Evolutionary conservation across 2,113 vertebrate genomes (phyloP).

Genomic region (Crotalus helleri): DNA sequence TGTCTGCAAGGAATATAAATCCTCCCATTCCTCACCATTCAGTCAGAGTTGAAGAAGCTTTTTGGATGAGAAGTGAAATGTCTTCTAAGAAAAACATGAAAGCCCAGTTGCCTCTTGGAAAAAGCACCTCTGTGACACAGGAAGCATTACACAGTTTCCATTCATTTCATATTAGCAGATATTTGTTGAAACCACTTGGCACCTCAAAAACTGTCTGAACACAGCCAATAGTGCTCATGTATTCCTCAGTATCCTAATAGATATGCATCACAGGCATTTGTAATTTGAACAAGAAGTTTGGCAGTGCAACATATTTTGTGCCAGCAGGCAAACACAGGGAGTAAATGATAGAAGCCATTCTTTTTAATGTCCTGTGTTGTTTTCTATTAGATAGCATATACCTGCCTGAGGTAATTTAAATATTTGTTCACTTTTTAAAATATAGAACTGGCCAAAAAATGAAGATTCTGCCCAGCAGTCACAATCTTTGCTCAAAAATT

Average conservation of each 20-base stretch:
- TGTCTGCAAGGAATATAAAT: not conserved
- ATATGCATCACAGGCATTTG: not conserved
- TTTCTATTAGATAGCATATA: not conserved
- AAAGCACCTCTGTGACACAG: not conserved
- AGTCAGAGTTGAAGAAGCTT: not conserved
- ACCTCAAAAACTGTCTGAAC: not conserved
- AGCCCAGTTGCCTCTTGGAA: not conserved
- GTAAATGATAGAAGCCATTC: not conserved
- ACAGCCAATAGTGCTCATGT: not conserved
- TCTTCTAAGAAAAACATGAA: not conserved
- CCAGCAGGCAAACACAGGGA: constrained; percentile 10
- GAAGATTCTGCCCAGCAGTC: not conserved
- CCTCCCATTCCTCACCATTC: not conserved
- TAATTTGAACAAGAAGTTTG: not conserved
- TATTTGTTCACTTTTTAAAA: not conserved
- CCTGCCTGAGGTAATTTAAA: not conserved
- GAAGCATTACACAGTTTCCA: not conserved
- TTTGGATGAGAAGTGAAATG: not conserved
- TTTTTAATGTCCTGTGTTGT: not conserved
- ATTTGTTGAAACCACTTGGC: not conserved
- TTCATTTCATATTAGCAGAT: not conserved
- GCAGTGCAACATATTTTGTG: not conserved
- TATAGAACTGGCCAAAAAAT: not conserved
- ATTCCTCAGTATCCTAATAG: not conserved
- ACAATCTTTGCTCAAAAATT: not conserved